Evolutionary conservation across 2,113 vertebrate genomes (phyloP).

Genomic region (Urocolius indicus): DNA sequence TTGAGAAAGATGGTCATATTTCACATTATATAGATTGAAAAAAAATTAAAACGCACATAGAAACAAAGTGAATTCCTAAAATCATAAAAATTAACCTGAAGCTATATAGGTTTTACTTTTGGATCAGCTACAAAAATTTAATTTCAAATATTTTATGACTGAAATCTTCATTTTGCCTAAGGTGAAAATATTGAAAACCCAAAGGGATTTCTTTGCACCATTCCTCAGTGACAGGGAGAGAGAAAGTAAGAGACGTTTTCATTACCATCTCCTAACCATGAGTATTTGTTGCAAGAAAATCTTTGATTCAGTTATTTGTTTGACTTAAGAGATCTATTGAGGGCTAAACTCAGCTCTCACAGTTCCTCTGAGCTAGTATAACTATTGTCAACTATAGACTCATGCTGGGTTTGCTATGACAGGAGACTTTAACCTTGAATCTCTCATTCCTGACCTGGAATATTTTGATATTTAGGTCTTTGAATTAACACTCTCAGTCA

Average conservation of each 20-base stretch:
- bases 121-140: background rate
- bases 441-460: background rate
- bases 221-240: background rate
- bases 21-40: background rate
- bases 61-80: background rate
- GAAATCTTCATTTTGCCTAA: background rate
- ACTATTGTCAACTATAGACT: background rate
- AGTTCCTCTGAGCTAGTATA: accelerated
- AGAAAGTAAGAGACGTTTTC: background rate
- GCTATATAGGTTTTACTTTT: background rate
- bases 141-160: background rate
- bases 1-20: background rate
- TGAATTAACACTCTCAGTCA: background rate
- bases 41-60: no score
- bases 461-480: background rate
- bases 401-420: background rate
- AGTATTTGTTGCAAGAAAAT: background rate
- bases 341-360: background rate
- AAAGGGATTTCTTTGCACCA: background rate
- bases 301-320: background rate
- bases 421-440: background rate
- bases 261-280: background rate
- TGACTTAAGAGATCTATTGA: background rate
- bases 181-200: background rate
- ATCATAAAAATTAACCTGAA: background rate